These are phyloP conservation scores for Mycalesis mineus DNA, from an alignment of 2,888 invertebrate genomes.

Conservation along the genomic window DNA sequence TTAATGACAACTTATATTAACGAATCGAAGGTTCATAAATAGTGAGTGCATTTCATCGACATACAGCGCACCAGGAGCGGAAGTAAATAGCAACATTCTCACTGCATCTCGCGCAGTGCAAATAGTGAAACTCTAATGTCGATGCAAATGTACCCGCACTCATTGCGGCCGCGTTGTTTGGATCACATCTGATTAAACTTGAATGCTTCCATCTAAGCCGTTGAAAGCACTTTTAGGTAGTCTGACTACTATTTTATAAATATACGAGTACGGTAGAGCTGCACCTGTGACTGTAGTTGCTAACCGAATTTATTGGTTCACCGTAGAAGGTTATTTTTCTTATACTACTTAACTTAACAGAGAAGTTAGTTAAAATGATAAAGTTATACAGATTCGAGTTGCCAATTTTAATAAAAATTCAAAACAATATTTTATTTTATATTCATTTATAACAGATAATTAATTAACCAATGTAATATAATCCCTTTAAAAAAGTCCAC, in stretches of 20 bases:
- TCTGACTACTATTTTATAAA: neutral
- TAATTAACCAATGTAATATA: too few relatives aligned
- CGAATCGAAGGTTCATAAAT: conserved; percentile 5
- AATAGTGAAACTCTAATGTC: conserved; percentile 37
- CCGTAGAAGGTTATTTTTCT: too few relatives aligned
- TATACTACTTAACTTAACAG: too few relatives aligned
- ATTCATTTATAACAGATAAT: too few relatives aligned
- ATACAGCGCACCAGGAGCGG: neutral
- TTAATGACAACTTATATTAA: neutral
- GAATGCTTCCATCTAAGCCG: conserved; percentile 25
- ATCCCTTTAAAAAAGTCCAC: too few relatives aligned
- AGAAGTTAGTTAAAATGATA: too few relatives aligned
- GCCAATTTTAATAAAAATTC: too few relatives aligned
- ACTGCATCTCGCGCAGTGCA: conserved; percentile 10
- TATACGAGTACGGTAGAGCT: too few relatives aligned
- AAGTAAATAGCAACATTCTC: conserved; percentile 10
- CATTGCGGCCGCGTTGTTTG: conserved; percentile 20
- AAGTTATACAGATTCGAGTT: too few relatives aligned
- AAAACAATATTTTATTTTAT: too few relatives aligned
- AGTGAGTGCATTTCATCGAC: neutral
- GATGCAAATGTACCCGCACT: conserved; percentile 40
- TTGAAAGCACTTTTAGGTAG: conserved; percentile 17
- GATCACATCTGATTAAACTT: conserved; percentile 29
- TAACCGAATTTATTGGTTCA: too few relatives aligned
- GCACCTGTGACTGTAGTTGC: too few relatives aligned